Evolutionary conservation across 1,140 invertebrate species (phyloP).

Genomic region (Ips typographus): DNA sequence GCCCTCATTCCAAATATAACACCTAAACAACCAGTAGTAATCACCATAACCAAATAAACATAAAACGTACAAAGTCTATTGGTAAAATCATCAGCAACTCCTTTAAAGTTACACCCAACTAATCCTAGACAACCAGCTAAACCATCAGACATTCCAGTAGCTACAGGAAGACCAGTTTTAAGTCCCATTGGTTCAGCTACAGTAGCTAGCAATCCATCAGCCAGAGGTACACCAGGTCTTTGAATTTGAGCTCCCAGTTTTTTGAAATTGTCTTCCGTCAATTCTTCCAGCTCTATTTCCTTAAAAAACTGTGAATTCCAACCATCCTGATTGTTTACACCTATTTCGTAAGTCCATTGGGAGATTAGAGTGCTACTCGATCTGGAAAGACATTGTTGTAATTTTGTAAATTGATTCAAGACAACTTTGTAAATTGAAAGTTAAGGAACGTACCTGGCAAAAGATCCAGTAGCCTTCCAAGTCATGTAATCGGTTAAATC

Average conservation of each 20-base stretch:
- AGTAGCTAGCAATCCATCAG: conserved; percentile 62
- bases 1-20: conserved; percentile 88
- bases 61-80: conserved; percentile 57
- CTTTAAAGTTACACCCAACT: conserved; percentile 65
- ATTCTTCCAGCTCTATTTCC: conserved; percentile 73
- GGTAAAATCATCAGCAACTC: conserved; percentile 58
- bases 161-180: conserved; percentile 71
- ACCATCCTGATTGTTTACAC: conserved; percentile 55
- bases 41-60: not conserved
- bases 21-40: conserved; percentile 50
- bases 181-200: conserved; percentile 73
- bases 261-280: conserved; percentile 65
- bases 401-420: not conserved
- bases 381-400: conserved; percentile 53
- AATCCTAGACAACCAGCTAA: conserved; percentile 89
- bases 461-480: conserved; percentile 81
- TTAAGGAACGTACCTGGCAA: conserved; percentile 55
- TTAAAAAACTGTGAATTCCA: conserved; percentile 79
- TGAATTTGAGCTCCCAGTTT: conserved; percentile 61
- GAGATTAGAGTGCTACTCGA: conserved; percentile 89
- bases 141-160: conserved; percentile 88
- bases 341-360: conserved; percentile 88
- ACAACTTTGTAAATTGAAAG: not conserved
- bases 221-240: conserved; percentile 71
- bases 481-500: conserved; percentile 95